Evolutionary conservation across 1,140 invertebrate species (phyloP), one percentile per base, ranked within the genome.

Genomic region (Hermatobates lingyangjiaoensis): DNA sequence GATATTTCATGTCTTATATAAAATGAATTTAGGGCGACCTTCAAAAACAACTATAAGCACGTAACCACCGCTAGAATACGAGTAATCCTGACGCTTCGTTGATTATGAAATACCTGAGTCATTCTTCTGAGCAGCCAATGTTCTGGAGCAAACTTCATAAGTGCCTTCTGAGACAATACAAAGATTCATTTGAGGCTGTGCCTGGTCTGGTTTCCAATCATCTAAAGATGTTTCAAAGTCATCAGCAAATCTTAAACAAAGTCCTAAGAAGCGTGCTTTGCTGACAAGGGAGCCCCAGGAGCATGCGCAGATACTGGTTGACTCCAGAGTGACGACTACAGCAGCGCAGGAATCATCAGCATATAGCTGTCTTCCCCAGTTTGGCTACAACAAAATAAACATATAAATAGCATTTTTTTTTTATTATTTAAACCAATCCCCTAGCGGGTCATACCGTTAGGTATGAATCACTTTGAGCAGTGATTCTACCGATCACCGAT

Each of bases 131-230:
- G 82, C 80, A 3, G 84, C 82, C 27, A 86, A 77, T 2, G 91
- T 95, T 54, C 86, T 72, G 54, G 89, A 94, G 67, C 91, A 95
- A 0, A 96, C 87, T 73, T 96, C 91, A 64, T 95, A 97, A 10
- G 92, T 96, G 25, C 93, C 93, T 67, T 95, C 89, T n/a, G 89
- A 93, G 5, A 98, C 93, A 44, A 89, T 81, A 66, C 91, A 95
- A 24, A 94, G 75, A 70, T 98, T 98, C 85, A 92, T 90, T 10
- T 77, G 73, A 3, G 56, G 45, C 61, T 92, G 86, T 27, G 70
- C 76, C 60, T 80, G 76, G 60, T 89, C 83, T 4, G 93, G 93
- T 66, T 95, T 95, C 93, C 93, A 97, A 64, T 97, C 92, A 64
- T 96, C 91, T 56, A 93, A 69, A 27, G 87, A 90, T 0, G 87